Base-by-base conservation (phyloP, 2,797 vertebrate species). In the Hafferia zeledoni region DNA sequence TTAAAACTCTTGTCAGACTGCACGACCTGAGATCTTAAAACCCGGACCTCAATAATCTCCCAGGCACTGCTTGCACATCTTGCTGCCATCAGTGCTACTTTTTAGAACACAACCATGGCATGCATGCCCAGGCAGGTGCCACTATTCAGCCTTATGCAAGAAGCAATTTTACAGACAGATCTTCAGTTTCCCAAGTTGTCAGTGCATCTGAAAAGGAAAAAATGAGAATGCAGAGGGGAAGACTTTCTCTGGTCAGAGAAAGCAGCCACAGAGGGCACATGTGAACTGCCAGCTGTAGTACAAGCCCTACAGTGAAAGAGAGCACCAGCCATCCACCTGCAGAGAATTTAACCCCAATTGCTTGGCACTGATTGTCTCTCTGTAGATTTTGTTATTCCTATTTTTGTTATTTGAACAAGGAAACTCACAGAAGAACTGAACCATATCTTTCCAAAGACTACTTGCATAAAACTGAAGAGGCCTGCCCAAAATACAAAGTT, bases 11-110 rank as follows among this genome's bases (percentile, higher is more conserved):
- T 39, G 17, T 47, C 31, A 25, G 37, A 37, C 12, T 50, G 47
- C 28, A 46, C 35, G 41, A 13, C 17, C 15, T 0, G 0, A 33
- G 41, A n/a, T 5, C 37, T 57, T 60, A 31, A 56, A 65, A 17
- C 25, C 24, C 43, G 75, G 43, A 70, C 3, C 17, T 14, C 31
- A 17, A 4, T 22, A 13, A 46, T 35, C 8, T 57, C n/a, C 43
- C 16, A 17, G 6, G 53, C 28, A 16, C 14, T 60, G 17, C 35
- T 50, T 33, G 39, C 33, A 33, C 0, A 1, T 37, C 31, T 33
- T 31, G 13, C 28, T 63, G 28, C 16, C 35, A 25, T 20, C 28
- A 16, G 22, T 17, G 15, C 9, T 35, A 4, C 25, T 37, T 31
- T 57, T 84, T 20, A 37, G 7, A 50, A 49, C 25, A 44, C 50